Conservation (phyloP, 2,113 vertebrate genomes). For the Gopherus flavomarginatus region DNA sequence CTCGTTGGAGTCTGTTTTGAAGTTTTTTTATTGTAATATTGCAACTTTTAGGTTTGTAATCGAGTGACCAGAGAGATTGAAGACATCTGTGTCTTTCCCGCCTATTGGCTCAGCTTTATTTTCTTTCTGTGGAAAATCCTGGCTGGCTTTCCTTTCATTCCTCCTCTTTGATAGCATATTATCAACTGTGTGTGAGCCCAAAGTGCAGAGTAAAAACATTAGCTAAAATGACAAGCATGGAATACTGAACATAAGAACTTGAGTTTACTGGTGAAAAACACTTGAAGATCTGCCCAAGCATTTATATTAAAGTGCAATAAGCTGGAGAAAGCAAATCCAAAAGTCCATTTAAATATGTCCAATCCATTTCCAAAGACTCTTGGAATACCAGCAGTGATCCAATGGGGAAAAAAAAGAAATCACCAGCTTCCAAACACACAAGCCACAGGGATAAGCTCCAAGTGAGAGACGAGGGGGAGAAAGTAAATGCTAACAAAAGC, state of each 20-base stretch:
- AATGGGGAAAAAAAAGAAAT: background rate
- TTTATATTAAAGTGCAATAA: background rate
- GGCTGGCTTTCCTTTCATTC: background rate
- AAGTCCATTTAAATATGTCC: background rate
- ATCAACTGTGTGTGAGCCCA: background rate
- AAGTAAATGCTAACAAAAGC: background rate
- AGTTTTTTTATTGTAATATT: too few relatives aligned
- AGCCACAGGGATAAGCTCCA: background rate
- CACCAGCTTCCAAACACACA: background rate
- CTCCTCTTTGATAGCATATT: background rate
- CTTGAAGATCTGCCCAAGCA: background rate
- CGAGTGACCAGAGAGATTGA: background rate
- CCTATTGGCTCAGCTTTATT: background rate
- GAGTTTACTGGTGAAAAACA: background rate
- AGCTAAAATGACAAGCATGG: background rate
- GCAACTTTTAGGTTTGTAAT: too few relatives aligned
- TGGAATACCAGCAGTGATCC: background rate
- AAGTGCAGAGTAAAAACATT: background rate
- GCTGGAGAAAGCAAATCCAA: background rate
- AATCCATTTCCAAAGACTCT: background rate
- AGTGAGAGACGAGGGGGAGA: background rate
- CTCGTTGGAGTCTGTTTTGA: too few relatives aligned
- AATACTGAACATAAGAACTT: background rate
- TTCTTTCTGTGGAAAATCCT: background rate
- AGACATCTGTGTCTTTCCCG: background rate